Evolutionary conservation across 2,113 vertebrate species (phyloP), one percentile per base, ranked within the genome.

Genomic region (Tetraodon nigroviridis): DNA sequence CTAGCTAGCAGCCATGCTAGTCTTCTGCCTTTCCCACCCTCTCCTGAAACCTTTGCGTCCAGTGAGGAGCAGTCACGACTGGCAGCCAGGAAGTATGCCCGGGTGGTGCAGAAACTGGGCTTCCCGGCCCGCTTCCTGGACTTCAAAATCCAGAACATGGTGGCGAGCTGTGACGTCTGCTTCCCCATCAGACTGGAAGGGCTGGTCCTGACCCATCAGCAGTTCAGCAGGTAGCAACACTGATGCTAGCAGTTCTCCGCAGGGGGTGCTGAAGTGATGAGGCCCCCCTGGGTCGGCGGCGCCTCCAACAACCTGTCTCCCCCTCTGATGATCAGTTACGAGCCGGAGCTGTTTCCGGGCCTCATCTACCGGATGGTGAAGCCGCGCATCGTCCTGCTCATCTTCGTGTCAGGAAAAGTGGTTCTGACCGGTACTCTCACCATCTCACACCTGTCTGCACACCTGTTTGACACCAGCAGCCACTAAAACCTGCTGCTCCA

Each of bases 141-240:
- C 83, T 99, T 99, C 79, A 99, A 98, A 84, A 94, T 99, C 71
- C 95, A 98, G 88, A 98, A 99, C 75, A 98, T 98, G 93, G 96
- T 99, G 77, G 96, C 92, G 32, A 98, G 94, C 83, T 99, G 97
- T 55, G 97, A 99, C 0, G 95, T 99, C 45, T 93, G 88, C 67
- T 99, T 99, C 67, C 91, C 95, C 53, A 97, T 98, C 83, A 87
- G 93, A 2, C 85, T 99, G 76, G 97, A 99, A 69, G 92, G 93
- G 7, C 85, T 98, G 82, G 93, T 94, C 18, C 89, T 98, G 20
- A 93, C 93, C 14, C 96, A 99, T 74, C 94, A 93, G 62, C 95
- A 98, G 81, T 98, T 98, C 87, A 94, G 92, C 90, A 98, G 95
- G 95, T 95, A 90, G 0, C 55, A 42, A 13, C 17, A 17, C 50